Evolutionary conservation across 2,113 vertebrate species (phyloP), one percentile per base, ranked within the genome.

Genomic region (Anolis sagrei): DNA sequence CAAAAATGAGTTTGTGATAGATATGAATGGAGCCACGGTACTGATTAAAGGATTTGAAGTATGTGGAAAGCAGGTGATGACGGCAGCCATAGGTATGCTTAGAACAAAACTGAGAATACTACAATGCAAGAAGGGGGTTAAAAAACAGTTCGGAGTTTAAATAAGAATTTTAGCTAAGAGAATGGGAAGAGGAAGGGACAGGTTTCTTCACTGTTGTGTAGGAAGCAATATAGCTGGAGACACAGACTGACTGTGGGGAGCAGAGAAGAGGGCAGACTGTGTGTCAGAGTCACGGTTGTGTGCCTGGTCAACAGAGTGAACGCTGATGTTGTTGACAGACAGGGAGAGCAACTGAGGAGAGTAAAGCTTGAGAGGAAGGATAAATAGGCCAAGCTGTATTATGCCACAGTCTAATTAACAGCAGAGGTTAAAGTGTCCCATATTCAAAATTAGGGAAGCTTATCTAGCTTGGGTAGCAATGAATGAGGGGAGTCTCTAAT

Each of bases 271-370:
- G 2, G 49, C 19, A 44, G 74, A 76, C 25, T 79, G 11, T 27
- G 44, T 44, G 13, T 3, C 3, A 39, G 11, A 66, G 23, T 14
- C 5, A 66, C 27, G 61, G 75, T 7, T 76, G 27, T 54, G 48
- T 76, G 75, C 75, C n/a, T 66, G 78, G 23, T 64, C 36, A 66
- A 66, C 78, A 79, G 78, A 14, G 58, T 13, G 34, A 79, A 79
- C 16, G 61, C 21, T 62, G 77, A 79, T 61, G 75, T n/a, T 76
- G 74, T 18, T 77, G 49, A 77, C 75, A 77, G 75, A 77, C 54
- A 77, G 19, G 54, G 32, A 62, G 54, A 34, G n/a, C 51, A 62
- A 36, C 19, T 36, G 54, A 79, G 54, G 77, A 79, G 23, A 79
- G 77, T 7, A 77, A 54, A 58, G 75, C 49, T 54, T 54, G 75